Evolutionary conservation across 2,113 vertebrate genomes (phyloP), one percentile per base, ranked within the genome.

Genomic region (Hemibates koningsi): DNA sequence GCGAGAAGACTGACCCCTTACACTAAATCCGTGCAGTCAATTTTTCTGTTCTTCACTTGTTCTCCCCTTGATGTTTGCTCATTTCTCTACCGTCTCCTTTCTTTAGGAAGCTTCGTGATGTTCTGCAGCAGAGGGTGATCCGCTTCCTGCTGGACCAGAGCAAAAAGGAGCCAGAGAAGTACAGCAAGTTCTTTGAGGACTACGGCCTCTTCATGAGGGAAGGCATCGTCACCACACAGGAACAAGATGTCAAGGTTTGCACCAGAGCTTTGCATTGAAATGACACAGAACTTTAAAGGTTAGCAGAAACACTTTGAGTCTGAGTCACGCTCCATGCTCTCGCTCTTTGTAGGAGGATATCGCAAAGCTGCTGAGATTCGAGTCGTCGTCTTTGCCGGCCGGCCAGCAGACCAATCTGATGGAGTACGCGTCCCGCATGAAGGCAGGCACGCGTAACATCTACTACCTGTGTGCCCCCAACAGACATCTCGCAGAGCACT

Each of bases 71-170:
- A 78, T 8, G 48, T 78, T 34, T n/a, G 48, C 32, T 38, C 9
- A 43, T 7, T 36, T 21, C 48, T 38, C 7, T 13, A 5, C n/a
- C 38, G 0, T 43, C 24, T 5, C 29, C 80, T n/a, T 32, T 21
- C 32, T 84, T 9, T 93, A 99, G 99, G 96, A 99, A 99, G 94
- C 97, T 99, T 34, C 96, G 97, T 7, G 97, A 98, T 7, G 97
- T 99, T 80, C 91, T 99, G 84, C 98, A 99, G 95, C 97, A 97
- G 96, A 97, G 97, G 27, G 90, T 99, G 68, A 98, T 99, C 86
- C 98, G 98, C 89, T 99, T 99, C 95, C 97, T 99, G 84, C 24
- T 97, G 90, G 98, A 99, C 81, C 99, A 99, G 95, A 98, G 98
- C 95, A 98, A 97, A 94, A 99, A 98, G 91, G 98, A 99, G n/a